Conservation (phyloP, 2,797 vertebrate genomes). For the Sebastes taczanowskii region DNA sequence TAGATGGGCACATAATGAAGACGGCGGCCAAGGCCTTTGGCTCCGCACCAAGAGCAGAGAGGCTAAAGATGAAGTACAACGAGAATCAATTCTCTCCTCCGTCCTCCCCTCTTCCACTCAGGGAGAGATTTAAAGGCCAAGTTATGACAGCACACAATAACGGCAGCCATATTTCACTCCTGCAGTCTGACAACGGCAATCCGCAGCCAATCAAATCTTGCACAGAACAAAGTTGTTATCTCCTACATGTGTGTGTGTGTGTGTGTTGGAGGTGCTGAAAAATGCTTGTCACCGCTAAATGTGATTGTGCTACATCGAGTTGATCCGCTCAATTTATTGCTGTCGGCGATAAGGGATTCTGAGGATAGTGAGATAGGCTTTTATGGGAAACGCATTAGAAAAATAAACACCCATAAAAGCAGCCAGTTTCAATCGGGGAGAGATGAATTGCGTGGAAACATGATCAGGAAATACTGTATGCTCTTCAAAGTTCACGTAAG, state of each 20-base stretch:
- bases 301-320: constrained; percentile 52
- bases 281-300: constrained; percentile 56
- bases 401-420: constrained; percentile 61
- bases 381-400: constrained; percentile 59
- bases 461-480: constrained; percentile 48
- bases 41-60: constrained; percentile 55
- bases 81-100: constrained; percentile 66
- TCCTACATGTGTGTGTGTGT: background rate
- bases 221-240: constrained; percentile 62
- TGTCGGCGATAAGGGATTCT: constrained; percentile 50
- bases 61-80: constrained; percentile 70
- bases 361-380: constrained; percentile 41
- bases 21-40: constrained; percentile 65
- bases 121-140: constrained; percentile 73
- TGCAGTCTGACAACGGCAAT: constrained; percentile 53
- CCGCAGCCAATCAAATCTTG: constrained; percentile 64
- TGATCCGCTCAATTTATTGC: constrained; percentile 62
- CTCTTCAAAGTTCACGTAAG: constrained; percentile 48
- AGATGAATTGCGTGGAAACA: constrained; percentile 46
- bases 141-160: constrained; percentile 77
- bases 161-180: constrained; percentile 69
- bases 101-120: constrained; percentile 60
- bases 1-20: constrained; percentile 61
- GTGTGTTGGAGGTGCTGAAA: constrained; percentile 36
- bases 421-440: constrained; percentile 39